Evolutionary conservation across 53 echinoderm and acorn worm species (phyloP), one percentile per base, ranked within the genome.

Genomic region (Echinometra lucunter): DNA sequence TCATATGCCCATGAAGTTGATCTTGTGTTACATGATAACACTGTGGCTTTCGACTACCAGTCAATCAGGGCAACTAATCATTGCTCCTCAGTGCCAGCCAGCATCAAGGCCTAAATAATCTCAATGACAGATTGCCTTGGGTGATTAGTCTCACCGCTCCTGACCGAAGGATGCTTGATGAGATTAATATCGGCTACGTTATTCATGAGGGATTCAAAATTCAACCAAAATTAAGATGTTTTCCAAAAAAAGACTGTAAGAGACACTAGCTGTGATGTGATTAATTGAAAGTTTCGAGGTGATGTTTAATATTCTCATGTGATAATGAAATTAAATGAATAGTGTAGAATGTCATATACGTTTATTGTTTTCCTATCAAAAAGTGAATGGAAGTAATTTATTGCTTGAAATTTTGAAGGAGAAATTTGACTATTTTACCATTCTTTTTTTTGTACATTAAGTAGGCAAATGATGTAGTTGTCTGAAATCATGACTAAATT

Each of bases 1-100:
- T 89, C 89, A 89, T 89, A 89, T 37, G 89, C 58, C 89, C 58
- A 57, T 89, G 89, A 60, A 89, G 89, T 58, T 89, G 89, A 89
- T 89, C 60, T 57, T 57, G 89, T 89, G 89, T 58, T 89, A 89
- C 89, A 60, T 58, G 89, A 89, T 57, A 89, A 60, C 89, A 58
- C 89, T 89, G 58, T 60, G 60, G 89, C 60, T 89, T 19, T 21
- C 78, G 21, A 89, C 60, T 89, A 58, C 89, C 40, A 89, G 89
- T 89, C 89, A 89, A 89, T 89, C 89, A 89, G 57, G 60, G 21
- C 40, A 49, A 12, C 89, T 89, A 60, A 89, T 89, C 89, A 89
- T 89, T 60, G 85, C 47, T 85, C 85, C 45, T 85, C 85, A 85
- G 85, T 85, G 85, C 85, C 47, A 49, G 49, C 85, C 42, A 81